Conservation (phyloP, 2,113 vertebrate species). For the Archocentrus centrarchus region DNA sequence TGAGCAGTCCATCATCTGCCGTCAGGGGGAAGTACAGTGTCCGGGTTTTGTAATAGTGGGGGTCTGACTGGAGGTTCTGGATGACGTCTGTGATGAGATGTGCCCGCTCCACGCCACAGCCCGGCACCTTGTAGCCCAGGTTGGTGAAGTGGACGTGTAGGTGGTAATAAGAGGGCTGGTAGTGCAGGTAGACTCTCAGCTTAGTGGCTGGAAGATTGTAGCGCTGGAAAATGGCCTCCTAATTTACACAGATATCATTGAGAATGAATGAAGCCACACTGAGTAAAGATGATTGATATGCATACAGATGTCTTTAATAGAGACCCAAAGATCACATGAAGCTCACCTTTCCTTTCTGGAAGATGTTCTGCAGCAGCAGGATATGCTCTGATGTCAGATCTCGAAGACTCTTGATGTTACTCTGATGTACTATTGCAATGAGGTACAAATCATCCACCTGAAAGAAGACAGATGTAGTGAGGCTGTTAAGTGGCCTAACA, state of each 20-base stretch:
- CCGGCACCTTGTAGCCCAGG: slow-evolving; percentile 87
- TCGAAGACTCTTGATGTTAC: slow-evolving; percentile 86
- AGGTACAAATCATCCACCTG: slow-evolving; percentile 93
- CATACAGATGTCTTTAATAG: neutral
- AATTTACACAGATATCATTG: neutral
- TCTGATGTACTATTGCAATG: slow-evolving; percentile 86
- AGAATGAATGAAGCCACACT: neutral
- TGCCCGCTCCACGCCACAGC: slow-evolving; percentile 87
- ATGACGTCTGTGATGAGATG: slow-evolving; percentile 91
- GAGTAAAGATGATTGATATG: neutral
- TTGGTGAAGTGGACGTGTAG: slow-evolving; percentile 94
- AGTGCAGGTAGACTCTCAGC: slow-evolving; percentile 91
- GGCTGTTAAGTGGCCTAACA: neutral
- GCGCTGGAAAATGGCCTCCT: slow-evolving; percentile 85
- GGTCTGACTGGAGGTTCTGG: slow-evolving; percentile 85
- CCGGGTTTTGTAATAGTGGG: slow-evolving; percentile 81
- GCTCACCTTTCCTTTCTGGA: slow-evolving; percentile 87
- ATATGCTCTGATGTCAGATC: slow-evolving; percentile 89
- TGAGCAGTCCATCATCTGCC: slow-evolving; percentile 83
- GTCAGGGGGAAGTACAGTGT: slow-evolving; percentile 86
- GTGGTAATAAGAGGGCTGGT: slow-evolving; percentile 97
- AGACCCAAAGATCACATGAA: neutral
- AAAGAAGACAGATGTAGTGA: neutral
- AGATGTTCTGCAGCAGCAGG: slow-evolving; percentile 87
- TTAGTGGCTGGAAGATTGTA: slow-evolving; percentile 79